A percentile compares a stretch with the other conserved stretches of the same genome.
Evolutionary conservation across 1,140 invertebrate species (phyloP).

Genomic region (Temnothorax longispinosus): DNA sequence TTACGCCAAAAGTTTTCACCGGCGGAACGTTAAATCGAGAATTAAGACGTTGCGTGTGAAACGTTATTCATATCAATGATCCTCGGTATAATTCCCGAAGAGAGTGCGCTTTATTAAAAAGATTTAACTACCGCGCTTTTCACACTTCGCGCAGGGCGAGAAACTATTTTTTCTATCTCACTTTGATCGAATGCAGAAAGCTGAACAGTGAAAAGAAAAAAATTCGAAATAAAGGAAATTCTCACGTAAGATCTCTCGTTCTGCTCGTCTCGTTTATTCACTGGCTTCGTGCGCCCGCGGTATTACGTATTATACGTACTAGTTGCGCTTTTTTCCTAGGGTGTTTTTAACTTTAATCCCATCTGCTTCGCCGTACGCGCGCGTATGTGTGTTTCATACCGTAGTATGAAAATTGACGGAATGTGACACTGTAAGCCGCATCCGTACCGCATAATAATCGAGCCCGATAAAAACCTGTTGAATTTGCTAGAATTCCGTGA

Average conservation of each 20-base stretch:
- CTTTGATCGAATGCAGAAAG: neutral
- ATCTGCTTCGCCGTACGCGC: neutral
- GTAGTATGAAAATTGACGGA: constrained; percentile 32
- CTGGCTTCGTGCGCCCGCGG: neutral
- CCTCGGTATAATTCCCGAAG: neutral
- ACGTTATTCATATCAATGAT: neutral
- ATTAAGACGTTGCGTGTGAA: neutral
- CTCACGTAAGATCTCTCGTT: neutral
- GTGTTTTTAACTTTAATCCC: constrained; percentile 36
- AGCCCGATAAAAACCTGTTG: constrained; percentile 67
- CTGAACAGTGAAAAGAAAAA: too few relatives aligned
- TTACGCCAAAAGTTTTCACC: neutral
- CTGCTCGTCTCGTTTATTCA: neutral
- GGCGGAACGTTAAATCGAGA: neutral
- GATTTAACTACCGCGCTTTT: neutral
- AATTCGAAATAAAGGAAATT: neutral
- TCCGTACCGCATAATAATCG: constrained; percentile 52
- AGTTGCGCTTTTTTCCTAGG: constrained; percentile 3
- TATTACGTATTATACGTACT: neutral
- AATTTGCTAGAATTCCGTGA: constrained; percentile 33
- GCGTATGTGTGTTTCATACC: neutral
- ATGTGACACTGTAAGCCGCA: constrained; percentile 37
- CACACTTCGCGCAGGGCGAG: neutral
- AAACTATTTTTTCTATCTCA: neutral
- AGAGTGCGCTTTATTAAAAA: too few relatives aligned